Conservation (phyloP, 2,113 vertebrate species). For the Scartelaos histophorus region DNA sequence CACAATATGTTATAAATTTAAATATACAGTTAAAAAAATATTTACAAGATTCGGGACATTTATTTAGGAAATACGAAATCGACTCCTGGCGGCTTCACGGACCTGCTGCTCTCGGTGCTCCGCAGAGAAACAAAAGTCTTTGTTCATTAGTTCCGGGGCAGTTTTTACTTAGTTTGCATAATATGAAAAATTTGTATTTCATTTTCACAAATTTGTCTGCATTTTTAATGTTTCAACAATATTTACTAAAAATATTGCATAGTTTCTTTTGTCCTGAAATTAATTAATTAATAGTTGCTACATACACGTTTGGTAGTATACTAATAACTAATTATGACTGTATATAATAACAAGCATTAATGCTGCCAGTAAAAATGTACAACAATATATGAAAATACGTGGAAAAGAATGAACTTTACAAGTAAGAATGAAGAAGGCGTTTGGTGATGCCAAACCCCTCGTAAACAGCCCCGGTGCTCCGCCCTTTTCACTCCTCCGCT, state of each 20-base stretch:
- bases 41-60: no score
- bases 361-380: not conserved
- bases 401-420: not conserved
- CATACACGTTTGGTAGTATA: not conserved
- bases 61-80: not conserved
- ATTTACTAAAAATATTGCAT: not conserved
- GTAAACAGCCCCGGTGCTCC: slow-evolving; percentile 11
- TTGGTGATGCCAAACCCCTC: slow-evolving; percentile 47
- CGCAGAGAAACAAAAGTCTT: not conserved
- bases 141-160: not conserved
- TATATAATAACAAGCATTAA: not conserved
- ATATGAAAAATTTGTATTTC: not conserved
- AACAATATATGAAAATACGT: not conserved
- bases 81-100: not conserved
- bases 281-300: not conserved
- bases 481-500: slow-evolving; percentile 16
- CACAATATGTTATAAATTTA: not conserved
- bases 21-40: not conserved
- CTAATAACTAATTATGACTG: no score
- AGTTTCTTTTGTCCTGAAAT: not conserved
- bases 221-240: not conserved
- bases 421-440: not conserved
- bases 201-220: not conserved
- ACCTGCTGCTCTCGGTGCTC: not conserved
- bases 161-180: not conserved